phyloP scores from a whole-genome alignment of 2,797 vertebrate species.

The Naso thynnoides region DNA sequence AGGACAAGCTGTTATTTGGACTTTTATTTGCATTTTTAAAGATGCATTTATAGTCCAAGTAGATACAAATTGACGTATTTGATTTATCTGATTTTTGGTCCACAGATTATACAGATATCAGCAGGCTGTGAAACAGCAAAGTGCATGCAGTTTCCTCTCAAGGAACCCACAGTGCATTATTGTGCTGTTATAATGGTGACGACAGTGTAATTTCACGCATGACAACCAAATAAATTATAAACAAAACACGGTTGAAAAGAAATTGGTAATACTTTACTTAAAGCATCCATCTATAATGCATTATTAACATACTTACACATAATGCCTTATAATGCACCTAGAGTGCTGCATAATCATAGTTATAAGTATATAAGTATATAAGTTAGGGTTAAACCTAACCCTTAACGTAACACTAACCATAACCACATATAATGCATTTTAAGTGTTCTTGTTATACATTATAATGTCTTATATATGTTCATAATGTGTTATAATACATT shows the following conservation, averaged over 20 bases:
- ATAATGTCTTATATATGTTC: no score
- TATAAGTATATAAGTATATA: no score
- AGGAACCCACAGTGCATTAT: background rate
- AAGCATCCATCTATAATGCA: no score
- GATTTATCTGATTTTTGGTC: conserved; percentile 15
- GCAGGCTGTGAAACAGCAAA: conserved; percentile 1
- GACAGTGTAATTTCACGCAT: background rate
- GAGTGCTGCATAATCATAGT: no score
- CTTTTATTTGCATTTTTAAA: conserved; percentile 1
- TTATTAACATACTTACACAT: no score
- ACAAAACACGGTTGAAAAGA: background rate
- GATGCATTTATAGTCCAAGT: background rate
- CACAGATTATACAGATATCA: background rate
- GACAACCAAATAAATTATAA: background rate
- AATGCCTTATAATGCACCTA: no score
- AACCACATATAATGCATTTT: no score
- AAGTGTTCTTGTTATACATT: no score
- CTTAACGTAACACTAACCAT: no score
- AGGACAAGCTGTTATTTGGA: background rate
- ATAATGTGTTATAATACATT: no score
- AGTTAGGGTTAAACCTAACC: no score
- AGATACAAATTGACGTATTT: background rate
- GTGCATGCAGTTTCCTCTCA: background rate
- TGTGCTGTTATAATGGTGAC: background rate
- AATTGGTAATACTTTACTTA: no score